A percentile compares a stretch with the other conserved stretches of the same genome.
Evolutionary conservation across 2,888 invertebrate species (phyloP).

Genomic region (Horisme vitalbata): DNA sequence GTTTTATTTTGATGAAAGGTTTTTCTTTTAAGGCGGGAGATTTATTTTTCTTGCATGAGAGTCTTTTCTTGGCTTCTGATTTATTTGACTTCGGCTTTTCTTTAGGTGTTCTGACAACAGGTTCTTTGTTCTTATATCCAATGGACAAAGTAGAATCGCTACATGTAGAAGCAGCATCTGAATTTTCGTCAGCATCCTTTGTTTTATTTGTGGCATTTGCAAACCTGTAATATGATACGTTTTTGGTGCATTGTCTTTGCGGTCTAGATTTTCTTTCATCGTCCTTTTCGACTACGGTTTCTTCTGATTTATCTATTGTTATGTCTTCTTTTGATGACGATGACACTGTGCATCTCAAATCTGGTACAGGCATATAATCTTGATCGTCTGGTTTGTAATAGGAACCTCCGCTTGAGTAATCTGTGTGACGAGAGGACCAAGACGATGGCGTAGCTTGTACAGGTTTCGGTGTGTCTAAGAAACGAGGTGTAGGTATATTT

Average conservation of each 20-base stretch:
- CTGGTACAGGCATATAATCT: slow-evolving; percentile 65
- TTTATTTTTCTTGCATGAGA: slow-evolving; percentile 47
- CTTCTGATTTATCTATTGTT: slow-evolving; percentile 31
- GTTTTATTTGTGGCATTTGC: slow-evolving; percentile 37
- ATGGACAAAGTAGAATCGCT: slow-evolving; percentile 49
- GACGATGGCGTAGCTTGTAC: slow-evolving; percentile 66
- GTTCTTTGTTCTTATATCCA: slow-evolving; percentile 36
- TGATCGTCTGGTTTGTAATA: slow-evolving; percentile 86
- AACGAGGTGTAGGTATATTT: slow-evolving; percentile 81
- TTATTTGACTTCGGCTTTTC: slow-evolving; percentile 36
- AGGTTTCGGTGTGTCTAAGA: slow-evolving; percentile 72
- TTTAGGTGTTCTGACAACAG: slow-evolving; percentile 37
- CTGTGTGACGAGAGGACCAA: slow-evolving; percentile 76
- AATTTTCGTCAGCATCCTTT: slow-evolving; percentile 43
- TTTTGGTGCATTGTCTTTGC: slow-evolving; percentile 70
- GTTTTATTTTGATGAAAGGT: slow-evolving; percentile 68
- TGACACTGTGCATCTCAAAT: slow-evolving; percentile 50
- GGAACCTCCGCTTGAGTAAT: slow-evolving; percentile 84
- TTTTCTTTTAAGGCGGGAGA: slow-evolving; percentile 57
- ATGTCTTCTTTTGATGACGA: slow-evolving; percentile 44
- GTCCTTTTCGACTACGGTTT: slow-evolving; percentile 29
- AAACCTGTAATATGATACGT: slow-evolving; percentile 67
- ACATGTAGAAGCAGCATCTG: slow-evolving; percentile 42
- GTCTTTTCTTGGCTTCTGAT: slow-evolving; percentile 39
- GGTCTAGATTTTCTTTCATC: slow-evolving; percentile 53